Evolutionary conservation across 1,140 invertebrate species (phyloP), one percentile per base, ranked within the genome.

Genomic region (Choristoneura fumiferana): DNA sequence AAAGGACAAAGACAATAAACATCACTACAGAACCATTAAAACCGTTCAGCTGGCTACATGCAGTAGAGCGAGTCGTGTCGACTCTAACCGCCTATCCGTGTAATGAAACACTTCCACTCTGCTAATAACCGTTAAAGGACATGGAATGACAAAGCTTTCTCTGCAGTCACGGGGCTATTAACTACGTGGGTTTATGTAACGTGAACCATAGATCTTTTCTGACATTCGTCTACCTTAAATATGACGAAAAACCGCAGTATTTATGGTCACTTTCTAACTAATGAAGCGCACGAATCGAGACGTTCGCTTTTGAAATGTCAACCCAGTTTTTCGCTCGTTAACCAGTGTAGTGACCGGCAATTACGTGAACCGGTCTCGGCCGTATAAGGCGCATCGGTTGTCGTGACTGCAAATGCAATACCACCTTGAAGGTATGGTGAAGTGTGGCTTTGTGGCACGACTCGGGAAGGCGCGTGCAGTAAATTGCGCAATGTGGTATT

Each of bases 91-190:
- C 65, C 67, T 59, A 76, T n/a, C 69, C 84, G 81, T 87, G 77
- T 84, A 87, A 84, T 86, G 77, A 81, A 79, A 81, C 83, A 84
- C 81, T 83, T 82, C 83, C 77, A 84, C 78, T 81, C 67, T 60
- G 76, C 77, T 76, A 80, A 79, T 77, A 83, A 84, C 78, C 78
- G 78, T 79, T 84, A 78, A 86, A 71, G 65, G 66, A 76, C 78
- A 77, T 79, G 76, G 73, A 66, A 68, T 66, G 67, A 79, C 72
- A 70, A 75, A 78, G 74, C 81, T 84, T 86, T 84, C 80, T 75
- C 76, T 72, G 62, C 55, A 62, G 56, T 56, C 62, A 69, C 65
- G 65, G 58, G 74, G 69, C 70, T 80, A 84, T 84, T 76, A 82
- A 58, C 58, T 63, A 75, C 45, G 38, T 69, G 65, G 65, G 39